Base-by-base conservation (phyloP, 92 coral and sea anemone genomes). In the Micromussa lordhowensis region DNA sequence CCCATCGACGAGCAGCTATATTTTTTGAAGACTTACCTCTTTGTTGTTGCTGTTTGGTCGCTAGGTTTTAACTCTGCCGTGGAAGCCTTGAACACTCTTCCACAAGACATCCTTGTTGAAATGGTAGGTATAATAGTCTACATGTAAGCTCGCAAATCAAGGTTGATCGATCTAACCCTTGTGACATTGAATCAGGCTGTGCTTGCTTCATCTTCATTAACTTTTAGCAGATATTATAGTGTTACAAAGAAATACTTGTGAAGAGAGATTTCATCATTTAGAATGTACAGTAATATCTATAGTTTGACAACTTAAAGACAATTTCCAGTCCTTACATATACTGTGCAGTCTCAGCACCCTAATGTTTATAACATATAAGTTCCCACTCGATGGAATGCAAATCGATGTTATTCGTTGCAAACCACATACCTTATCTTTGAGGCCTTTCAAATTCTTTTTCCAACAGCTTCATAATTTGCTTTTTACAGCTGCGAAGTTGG, bases 101-200 rank as follows among this genome's bases (percentile, higher is more conserved):
- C 98, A 4, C 98, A 95, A 82, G 98, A 93, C 81, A 84, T 95
- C 53, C 87, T 95, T 48, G 94, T 92, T 28, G 95, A 93, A 86
- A 79, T 93, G 95, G 95, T 93, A 87, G 34, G 31, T 11, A n/a
- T 51, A 8, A 44, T n/a, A 44, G 51, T 44, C 51, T 44, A 44
- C 4, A 29, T 68, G 13, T 7, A 10, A 68, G 15, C 31, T 16
- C 18, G 8, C 26, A 68, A 28, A n/a, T 68, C 18, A 28, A 68
- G 28, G 28, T 40, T 40, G 4, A 40, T 26, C 59, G 22, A 12
- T 21, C 38, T 71, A 71, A 36, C 48, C 16, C 30, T 26, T 29
- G 71, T 83, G 36, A 26, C 11, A 0, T 4, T 83, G 82, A 55
- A 19, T 19, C 61, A 55, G 16, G 61, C 61, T 11, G 16, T 55